A percentile compares a stretch with the other conserved stretches of the same genome.
phyloP scores from a whole-genome alignment of 2,113 vertebrate species.

The Neomonachus schauinslandi region DNA sequence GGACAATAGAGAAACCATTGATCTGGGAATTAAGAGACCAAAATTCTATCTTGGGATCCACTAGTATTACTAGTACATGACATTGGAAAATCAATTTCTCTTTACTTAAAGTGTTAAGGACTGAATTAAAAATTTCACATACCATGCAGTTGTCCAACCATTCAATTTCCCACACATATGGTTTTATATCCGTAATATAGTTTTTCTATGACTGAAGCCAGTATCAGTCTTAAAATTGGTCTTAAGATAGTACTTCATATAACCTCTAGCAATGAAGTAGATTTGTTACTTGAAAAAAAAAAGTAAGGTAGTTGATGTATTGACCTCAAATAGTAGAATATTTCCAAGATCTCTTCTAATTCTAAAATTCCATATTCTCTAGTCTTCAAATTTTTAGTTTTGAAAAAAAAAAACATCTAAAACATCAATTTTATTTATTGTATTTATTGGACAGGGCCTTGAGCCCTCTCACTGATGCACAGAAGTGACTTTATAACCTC shows the following conservation, averaged over 20 bases:
- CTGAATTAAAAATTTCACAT: not conserved
- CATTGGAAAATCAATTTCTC: not conserved
- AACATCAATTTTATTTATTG: not conserved
- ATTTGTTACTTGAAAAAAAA: not conserved
- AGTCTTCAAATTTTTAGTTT: not conserved
- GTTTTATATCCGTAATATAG: not conserved
- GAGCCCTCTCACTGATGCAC: not conserved
- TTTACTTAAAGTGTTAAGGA: not conserved
- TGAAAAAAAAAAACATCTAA: not conserved
- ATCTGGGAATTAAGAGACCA: not conserved
- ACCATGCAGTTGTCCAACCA: accelerated
- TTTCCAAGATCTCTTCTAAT: not conserved
- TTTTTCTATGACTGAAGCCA: not conserved
- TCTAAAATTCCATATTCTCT: not conserved
- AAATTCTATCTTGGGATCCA: not conserved
- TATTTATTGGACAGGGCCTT: not conserved
- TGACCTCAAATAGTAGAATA: not conserved
- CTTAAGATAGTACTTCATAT: not conserved
- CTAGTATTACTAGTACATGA: not conserved
- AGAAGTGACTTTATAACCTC: not conserved
- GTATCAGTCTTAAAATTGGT: not conserved
- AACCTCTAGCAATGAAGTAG: not conserved
- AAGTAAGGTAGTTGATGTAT: not conserved
- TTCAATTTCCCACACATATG: not conserved
- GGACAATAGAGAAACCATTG: not conserved